Evolutionary conservation across 2,113 vertebrate genomes (phyloP).

Genomic region (Crocuta crocuta): DNA sequence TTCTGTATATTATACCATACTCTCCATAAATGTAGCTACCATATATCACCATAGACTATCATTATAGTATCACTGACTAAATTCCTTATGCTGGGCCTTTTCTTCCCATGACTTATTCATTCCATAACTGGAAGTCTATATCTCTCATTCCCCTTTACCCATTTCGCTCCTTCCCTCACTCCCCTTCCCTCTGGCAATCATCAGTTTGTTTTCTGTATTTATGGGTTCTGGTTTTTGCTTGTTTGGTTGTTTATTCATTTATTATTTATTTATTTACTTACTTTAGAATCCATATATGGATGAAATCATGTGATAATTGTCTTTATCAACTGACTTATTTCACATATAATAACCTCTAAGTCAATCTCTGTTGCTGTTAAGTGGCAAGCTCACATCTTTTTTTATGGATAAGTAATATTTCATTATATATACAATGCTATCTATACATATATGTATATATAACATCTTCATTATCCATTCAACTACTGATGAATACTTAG

Average conservation of each 20-base stretch:
- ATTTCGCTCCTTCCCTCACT: not conserved
- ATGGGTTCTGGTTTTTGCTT: not conserved
- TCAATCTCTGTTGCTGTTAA: not conserved
- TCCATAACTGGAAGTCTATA: not conserved
- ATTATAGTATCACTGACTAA: not conserved
- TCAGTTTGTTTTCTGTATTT: not conserved
- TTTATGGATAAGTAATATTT: not conserved
- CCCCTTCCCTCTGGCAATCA: not conserved
- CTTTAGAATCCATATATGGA: not conserved
- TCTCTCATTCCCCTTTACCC: not conserved
- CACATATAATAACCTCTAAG: not conserved
- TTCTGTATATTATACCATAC: not conserved
- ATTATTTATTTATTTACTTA: not conserved
- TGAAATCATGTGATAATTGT: not conserved
- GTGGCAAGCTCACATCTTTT: not conserved
- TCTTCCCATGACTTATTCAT: not conserved
- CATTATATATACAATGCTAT: too few relatives aligned
- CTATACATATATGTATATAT: too few relatives aligned
- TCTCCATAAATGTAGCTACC: not conserved
- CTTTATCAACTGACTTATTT: not conserved
- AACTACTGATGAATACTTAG: too few relatives aligned
- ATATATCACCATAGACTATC: not conserved
- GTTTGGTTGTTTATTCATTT: not conserved
- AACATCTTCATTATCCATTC: too few relatives aligned
- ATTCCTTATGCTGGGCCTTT: not conserved